Percentiles rank a stretch among this genome's conserved stretches.
Conservation (phyloP, 2,797 vertebrate genomes). For the Pseudomugil tenellus region DNA sequence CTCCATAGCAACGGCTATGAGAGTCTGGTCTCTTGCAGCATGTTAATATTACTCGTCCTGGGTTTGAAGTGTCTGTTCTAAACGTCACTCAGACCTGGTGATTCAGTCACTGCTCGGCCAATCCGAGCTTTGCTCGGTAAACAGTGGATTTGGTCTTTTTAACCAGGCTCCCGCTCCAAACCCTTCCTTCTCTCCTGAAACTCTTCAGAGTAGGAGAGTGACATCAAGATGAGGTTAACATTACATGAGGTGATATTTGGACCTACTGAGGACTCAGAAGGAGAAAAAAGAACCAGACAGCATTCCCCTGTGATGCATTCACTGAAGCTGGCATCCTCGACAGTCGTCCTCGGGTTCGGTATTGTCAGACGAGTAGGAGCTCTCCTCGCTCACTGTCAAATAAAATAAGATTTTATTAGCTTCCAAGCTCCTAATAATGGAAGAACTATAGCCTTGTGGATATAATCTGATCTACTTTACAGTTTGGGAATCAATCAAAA, state of each 20-base stretch:
- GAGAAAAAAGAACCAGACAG: slow-evolving; percentile 13
- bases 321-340: slow-evolving; percentile 81
- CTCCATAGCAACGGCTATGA: slow-evolving; percentile 47
- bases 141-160: slow-evolving; percentile 45
- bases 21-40: slow-evolving; percentile 34
- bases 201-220: slow-evolving; percentile 32
- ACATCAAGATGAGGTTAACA: slow-evolving; percentile 56
- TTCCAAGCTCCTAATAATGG: neutral
- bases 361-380: slow-evolving; percentile 81
- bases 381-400: slow-evolving; percentile 83
- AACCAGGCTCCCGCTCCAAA: slow-evolving; percentile 10
- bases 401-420: slow-evolving; percentile 44
- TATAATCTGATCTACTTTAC: neutral
- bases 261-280: slow-evolving; percentile 35
- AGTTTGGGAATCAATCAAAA: neutral
- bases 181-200: slow-evolving; percentile 20
- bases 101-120: slow-evolving; percentile 7
- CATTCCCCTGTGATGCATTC: slow-evolving; percentile 36
- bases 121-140: slow-evolving; percentile 29
- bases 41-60: slow-evolving; percentile 10
- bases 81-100: slow-evolving; percentile 8
- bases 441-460: neutral
- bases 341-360: slow-evolving; percentile 81
- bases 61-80: slow-evolving; percentile 6
- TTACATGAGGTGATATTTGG: slow-evolving; percentile 60